Evolutionary conservation across 2,113 vertebrate genomes (phyloP).

Genomic region (Aphyosemion australe): DNA sequence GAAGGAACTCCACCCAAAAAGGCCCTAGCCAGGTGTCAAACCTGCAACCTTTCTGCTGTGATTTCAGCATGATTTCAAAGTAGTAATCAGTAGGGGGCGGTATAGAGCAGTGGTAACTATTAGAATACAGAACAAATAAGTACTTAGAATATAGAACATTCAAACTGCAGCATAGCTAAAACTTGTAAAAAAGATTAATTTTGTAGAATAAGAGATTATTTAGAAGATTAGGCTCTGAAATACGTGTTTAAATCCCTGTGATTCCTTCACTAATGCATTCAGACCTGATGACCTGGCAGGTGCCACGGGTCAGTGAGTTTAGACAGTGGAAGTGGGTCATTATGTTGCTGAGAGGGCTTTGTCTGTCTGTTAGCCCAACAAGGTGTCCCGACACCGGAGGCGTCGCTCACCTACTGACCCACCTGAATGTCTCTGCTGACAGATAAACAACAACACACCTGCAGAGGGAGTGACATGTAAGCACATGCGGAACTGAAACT

Average conservation of each 20-base stretch:
- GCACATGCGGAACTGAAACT: conserved; percentile 1
- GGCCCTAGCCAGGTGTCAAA: no score
- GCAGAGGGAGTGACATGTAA: neutral
- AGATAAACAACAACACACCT: neutral
- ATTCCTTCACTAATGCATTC: neutral
- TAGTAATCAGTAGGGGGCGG: conserved; percentile 27
- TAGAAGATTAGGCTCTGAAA: neutral
- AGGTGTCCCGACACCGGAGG: conserved; percentile 18
- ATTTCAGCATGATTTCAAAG: neutral
- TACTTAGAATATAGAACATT: no score
- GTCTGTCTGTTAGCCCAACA: conserved; percentile 10
- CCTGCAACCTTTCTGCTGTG: no score
- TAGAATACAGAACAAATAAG: neutral
- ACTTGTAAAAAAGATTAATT: no score
- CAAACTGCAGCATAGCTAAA: no score
- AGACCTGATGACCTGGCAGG: neutral
- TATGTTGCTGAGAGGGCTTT: conserved; percentile 18
- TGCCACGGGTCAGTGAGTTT: conserved; percentile 27
- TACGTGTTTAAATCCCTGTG: neutral
- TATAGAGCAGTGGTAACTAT: conserved; percentile 14
- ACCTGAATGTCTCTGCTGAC: conserved; percentile 14
- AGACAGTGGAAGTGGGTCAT: neutral
- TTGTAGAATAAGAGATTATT: no score
- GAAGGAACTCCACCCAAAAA: no score
- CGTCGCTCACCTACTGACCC: conserved; percentile 28